These are phyloP conservation scores for Xiphorhynchus erythropygius DNA, from an alignment of 2,797 vertebrate species.

Conservation along the genomic window DNA sequence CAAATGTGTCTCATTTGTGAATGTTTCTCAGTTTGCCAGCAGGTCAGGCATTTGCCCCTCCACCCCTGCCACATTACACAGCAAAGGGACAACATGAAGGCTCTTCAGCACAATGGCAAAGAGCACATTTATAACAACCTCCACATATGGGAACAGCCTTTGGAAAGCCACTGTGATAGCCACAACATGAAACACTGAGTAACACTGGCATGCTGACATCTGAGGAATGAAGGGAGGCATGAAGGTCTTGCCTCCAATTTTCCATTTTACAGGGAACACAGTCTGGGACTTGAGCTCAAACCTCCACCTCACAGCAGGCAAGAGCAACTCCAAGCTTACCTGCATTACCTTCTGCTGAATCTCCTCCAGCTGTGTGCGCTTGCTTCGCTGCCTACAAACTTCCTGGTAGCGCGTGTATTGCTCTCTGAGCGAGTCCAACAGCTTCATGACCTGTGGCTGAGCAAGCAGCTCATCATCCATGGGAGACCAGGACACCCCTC, in stretches of 20 bases:
- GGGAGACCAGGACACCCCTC: conserved; percentile 92
- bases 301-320: accelerated
- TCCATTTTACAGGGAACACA: neutral
- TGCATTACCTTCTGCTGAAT: conserved; percentile 98
- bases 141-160: accelerated
- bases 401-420: conserved; percentile 97
- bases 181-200: neutral
- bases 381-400: conserved; percentile 92
- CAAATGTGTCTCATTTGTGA: neutral
- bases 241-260: neutral
- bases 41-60: neutral
- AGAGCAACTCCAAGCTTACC: conserved; percentile 74
- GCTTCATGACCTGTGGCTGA: conserved; percentile 97
- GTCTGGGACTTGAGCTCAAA: neutral
- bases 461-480: conserved; percentile 98
- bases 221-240: neutral
- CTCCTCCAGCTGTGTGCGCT: conserved; percentile 93
- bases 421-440: conserved; percentile 92
- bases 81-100: neutral
- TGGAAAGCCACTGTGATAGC: neutral
- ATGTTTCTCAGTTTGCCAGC: neutral
- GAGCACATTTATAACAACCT: neutral
- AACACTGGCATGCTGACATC: accelerated
- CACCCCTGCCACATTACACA: accelerated
- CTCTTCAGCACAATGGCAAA: neutral